Evolutionary conservation across 2,797 vertebrate genomes (phyloP).

Genomic region (Acanthornis magna): DNA sequence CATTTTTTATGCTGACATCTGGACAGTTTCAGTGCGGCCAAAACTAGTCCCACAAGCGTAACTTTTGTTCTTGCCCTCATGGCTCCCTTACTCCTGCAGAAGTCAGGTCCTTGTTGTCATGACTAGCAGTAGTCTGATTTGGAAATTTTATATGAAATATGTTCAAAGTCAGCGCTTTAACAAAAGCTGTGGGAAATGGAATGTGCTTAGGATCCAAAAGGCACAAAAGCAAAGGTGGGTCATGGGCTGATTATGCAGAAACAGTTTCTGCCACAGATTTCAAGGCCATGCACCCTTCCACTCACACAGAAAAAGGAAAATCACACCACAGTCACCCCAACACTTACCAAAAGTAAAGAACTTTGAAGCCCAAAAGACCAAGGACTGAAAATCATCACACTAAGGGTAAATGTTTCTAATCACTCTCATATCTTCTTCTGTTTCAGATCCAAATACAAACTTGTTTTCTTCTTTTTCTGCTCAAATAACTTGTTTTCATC

Average conservation of each 20-base stretch:
- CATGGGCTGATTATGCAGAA: not conserved
- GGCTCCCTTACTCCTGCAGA: not conserved
- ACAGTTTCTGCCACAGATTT: not conserved
- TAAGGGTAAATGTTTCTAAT: not conserved
- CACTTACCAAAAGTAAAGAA: not conserved
- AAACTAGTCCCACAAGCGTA: not conserved
- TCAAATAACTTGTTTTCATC: not conserved
- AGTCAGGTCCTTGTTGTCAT: not conserved
- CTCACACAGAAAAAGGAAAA: not conserved
- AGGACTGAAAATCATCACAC: not conserved
- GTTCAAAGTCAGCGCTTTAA: not conserved
- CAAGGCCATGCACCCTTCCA: not conserved
- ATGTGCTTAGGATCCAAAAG: not conserved
- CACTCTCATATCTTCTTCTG: not conserved
- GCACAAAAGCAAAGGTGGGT: not conserved
- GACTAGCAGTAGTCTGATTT: not conserved
- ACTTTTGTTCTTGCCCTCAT: not conserved
- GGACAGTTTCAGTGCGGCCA: not conserved
- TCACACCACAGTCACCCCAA: not conserved
- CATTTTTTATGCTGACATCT: constrained; percentile 10
- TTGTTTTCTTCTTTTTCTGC: not conserved
- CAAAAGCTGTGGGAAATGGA: not conserved
- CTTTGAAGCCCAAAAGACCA: not conserved
- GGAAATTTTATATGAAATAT: not conserved
- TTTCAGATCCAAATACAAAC: not conserved